phyloP scores from a whole-genome alignment of 2,113 vertebrate genomes.

The Mirza zaza region DNA sequence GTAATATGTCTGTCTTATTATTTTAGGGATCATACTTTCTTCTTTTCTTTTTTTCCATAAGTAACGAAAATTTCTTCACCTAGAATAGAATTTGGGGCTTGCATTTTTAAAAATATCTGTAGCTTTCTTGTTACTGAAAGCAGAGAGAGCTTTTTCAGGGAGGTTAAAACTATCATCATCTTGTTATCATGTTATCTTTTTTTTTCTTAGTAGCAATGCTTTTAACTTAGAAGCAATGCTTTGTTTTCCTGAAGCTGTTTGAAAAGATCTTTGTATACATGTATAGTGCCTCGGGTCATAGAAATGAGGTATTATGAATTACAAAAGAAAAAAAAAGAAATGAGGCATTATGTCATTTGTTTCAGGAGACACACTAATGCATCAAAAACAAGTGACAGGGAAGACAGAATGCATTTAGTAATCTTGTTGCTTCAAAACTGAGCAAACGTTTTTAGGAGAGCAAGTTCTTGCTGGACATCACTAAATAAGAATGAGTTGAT shows the following conservation, averaged over 20 bases:
- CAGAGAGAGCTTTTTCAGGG: background rate
- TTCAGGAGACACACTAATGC: conserved; percentile 55
- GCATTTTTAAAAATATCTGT: background rate
- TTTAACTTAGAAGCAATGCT: background rate
- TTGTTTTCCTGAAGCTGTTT: background rate
- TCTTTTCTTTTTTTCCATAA: background rate
- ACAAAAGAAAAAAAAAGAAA: background rate
- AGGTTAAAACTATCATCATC: conserved; percentile 17
- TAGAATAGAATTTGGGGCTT: background rate
- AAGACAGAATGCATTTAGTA: conserved; percentile 76
- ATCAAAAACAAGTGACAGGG: conserved; percentile 68
- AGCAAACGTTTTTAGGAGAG: conserved; percentile 84
- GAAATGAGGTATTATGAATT: background rate
- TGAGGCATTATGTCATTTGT: background rate
- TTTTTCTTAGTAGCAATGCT: conserved; percentile 51
- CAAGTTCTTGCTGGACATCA: conserved; percentile 84
- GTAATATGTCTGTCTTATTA: background rate
- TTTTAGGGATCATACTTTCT: background rate
- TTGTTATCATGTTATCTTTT: background rate
- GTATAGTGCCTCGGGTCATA: background rate
- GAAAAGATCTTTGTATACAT: background rate
- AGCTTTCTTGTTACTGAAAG: background rate
- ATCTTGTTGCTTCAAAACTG: conserved; percentile 81
- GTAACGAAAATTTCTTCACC: conserved; percentile 8
- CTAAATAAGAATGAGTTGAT: conserved; percentile 89